A percentile compares a stretch with the other conserved stretches of the same genome.
Conservation (phyloP, 2,797 vertebrate genomes). For the Neosilurus mollespiculum region DNA sequence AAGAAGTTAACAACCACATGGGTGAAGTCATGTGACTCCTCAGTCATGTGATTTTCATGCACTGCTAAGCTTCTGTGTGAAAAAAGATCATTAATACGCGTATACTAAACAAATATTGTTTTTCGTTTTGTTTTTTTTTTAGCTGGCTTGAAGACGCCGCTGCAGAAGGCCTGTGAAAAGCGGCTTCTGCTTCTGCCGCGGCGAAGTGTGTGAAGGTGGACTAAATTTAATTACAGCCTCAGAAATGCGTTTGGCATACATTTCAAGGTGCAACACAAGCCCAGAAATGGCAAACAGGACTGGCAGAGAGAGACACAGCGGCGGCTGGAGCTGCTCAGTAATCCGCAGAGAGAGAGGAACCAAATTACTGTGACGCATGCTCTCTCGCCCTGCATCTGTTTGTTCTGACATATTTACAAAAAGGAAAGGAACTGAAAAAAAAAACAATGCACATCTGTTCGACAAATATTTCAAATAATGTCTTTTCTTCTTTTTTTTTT, state of each 20-base stretch:
- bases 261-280: constrained; percentile 86
- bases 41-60: not conserved
- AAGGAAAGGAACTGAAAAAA: constrained; percentile 2
- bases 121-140: not conserved
- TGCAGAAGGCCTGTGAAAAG: constrained; percentile 10
- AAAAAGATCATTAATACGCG: not conserved
- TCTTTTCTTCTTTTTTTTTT: constrained; percentile 18
- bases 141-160: not conserved
- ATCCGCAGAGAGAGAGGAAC: constrained; percentile 75
- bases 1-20: not conserved
- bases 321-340: constrained; percentile 74
- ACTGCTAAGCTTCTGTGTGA: not conserved
- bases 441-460: constrained; percentile 43
- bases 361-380: constrained; percentile 70
- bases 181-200: constrained; percentile 69
- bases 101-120: not conserved
- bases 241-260: constrained; percentile 97
- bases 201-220: constrained; percentile 85
- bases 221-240: constrained; percentile 96
- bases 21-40: not conserved
- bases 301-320: constrained; percentile 80
- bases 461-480: constrained; percentile 56
- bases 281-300: constrained; percentile 91
- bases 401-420: constrained; percentile 37
- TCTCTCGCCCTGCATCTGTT: constrained; percentile 48